These are phyloP conservation scores for Fragum fragum DNA, from an alignment of 2,888 invertebrate genomes.

Conservation along the genomic window DNA sequence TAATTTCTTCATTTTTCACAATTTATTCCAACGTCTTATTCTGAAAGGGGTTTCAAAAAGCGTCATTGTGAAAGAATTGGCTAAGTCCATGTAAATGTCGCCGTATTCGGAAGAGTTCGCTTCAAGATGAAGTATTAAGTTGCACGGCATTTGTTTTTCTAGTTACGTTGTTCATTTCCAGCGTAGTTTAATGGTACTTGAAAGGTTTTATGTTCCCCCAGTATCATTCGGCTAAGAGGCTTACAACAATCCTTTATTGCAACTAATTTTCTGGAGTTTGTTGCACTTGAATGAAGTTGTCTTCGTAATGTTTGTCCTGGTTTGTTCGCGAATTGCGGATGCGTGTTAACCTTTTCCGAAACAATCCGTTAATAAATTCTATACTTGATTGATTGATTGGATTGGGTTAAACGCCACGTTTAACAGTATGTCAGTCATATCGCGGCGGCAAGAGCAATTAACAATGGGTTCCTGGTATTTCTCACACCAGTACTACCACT, in stretches of 20 bases:
- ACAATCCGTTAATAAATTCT: background rate
- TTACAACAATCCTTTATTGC: background rate
- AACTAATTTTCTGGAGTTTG: conserved; percentile 6
- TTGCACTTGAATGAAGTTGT: background rate
- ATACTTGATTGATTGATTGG: no score
- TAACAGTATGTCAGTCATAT: no score
- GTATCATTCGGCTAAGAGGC: background rate
- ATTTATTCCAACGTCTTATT: no score
- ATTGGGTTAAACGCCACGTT: no score
- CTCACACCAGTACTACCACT: no score
- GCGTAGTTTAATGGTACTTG: background rate
- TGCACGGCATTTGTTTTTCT: background rate
- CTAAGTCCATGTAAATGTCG: no score
- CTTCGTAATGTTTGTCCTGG: background rate
- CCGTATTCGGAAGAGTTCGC: background rate
- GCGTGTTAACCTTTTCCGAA: background rate
- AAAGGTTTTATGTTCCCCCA: conserved; percentile 2
- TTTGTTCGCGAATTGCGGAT: background rate
- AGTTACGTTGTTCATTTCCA: background rate
- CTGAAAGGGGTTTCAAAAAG: no score
- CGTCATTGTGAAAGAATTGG: no score
- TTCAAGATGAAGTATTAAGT: background rate
- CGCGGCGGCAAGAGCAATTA: no score
- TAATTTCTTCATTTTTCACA: no score
- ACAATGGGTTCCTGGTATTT: no score